Conservation (phyloP, 1,140 invertebrate genomes). For the Sitodiplosis mosellana region DNA sequence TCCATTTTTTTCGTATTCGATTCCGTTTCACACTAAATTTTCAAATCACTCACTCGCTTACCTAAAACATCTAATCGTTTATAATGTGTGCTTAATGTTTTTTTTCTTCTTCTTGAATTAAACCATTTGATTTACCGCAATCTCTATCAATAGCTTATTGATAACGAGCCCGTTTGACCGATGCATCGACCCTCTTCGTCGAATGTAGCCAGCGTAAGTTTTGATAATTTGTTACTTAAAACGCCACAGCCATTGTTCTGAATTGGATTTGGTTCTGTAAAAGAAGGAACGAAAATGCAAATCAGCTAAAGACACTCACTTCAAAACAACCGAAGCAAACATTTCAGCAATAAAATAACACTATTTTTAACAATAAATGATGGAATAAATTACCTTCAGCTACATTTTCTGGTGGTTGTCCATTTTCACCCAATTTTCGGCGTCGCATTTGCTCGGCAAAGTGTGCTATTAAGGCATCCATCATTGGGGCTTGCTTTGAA, state of each 20-base stretch:
- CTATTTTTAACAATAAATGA: not conserved
- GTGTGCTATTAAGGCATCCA: constrained; percentile 75
- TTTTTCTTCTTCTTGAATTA: not conserved
- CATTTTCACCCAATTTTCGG: constrained; percentile 18
- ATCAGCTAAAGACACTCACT: too few relatives aligned
- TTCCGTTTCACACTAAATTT: too few relatives aligned
- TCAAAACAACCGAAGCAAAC: not conserved
- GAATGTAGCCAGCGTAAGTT: constrained; percentile 72
- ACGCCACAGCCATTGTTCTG: constrained; percentile 24
- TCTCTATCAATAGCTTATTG: constrained; percentile 38
- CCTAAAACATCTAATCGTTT: not conserved
- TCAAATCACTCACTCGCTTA: not conserved
- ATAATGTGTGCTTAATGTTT: not conserved
- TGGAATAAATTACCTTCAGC: constrained; percentile 16
- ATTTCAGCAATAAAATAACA: not conserved
- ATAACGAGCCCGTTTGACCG: constrained; percentile 56
- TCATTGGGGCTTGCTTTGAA: constrained; percentile 75
- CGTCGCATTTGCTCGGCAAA: constrained; percentile 41
- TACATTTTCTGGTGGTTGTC: constrained; percentile 28
- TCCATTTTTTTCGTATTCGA: too few relatives aligned
- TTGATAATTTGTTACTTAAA: constrained; percentile 69
- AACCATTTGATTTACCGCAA: not conserved
- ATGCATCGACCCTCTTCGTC: constrained; percentile 65
- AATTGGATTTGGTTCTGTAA: constrained; percentile 24
- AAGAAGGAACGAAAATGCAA: not conserved